Percentiles rank a stretch among this genome's conserved stretches.
Evolutionary conservation across 2,888 invertebrate species (phyloP).

Genomic region (Polyommatus icarus): DNA sequence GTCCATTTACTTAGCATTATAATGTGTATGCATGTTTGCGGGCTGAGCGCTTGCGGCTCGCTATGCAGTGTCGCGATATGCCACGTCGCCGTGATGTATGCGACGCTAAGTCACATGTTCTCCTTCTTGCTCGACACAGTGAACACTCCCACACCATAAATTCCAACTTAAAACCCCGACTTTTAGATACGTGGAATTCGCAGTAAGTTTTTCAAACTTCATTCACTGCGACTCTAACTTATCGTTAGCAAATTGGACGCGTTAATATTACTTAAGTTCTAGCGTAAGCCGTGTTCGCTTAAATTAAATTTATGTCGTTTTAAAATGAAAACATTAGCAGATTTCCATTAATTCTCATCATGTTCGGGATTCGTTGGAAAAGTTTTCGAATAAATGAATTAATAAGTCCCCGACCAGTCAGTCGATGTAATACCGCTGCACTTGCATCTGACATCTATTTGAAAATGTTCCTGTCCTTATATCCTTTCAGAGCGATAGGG

Average conservation of each 20-base stretch:
- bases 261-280: constrained; percentile 10
- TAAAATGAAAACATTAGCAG: background rate
- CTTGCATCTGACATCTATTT: constrained; percentile 17
- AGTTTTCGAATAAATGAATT: constrained; percentile 21
- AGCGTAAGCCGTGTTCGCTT: background rate
- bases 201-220: constrained; percentile 68
- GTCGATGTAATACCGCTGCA: background rate
- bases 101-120: constrained; percentile 62
- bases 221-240: constrained; percentile 63
- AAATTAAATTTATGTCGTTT: constrained; percentile 11
- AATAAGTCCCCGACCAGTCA: background rate
- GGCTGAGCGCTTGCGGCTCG: constrained; percentile 48
- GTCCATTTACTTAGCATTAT: constrained; percentile 44
- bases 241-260: constrained; percentile 51
- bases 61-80: constrained; percentile 66
- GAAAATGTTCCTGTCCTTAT: constrained; percentile 18
- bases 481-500: constrained; percentile 13
- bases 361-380: background rate
- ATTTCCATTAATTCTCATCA: background rate
- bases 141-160: constrained; percentile 68
- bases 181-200: constrained; percentile 67
- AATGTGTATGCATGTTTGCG: constrained; percentile 43
- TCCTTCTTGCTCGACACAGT: constrained; percentile 66
- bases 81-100: constrained; percentile 71
- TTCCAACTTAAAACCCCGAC: constrained; percentile 70